Percentiles rank a stretch among this genome's conserved stretches.
Evolutionary conservation across 2,797 vertebrate species (phyloP).

Genomic region (Sternarchorhynchus goeldii): DNA sequence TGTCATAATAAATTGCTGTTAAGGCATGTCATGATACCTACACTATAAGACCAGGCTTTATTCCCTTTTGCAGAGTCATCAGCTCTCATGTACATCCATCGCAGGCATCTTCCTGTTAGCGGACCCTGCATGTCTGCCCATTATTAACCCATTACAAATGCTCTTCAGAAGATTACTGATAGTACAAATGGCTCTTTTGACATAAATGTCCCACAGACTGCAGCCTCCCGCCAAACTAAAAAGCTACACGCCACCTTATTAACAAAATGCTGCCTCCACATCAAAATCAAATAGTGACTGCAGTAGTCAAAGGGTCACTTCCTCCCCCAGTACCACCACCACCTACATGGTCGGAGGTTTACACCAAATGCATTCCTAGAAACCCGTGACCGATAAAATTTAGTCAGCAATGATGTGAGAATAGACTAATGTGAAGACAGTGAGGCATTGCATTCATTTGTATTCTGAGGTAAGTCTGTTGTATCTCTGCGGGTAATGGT

Average conservation of each 20-base stretch:
- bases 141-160: conserved; percentile 56
- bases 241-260: conserved; percentile 36
- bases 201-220: conserved; percentile 42
- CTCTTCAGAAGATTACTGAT: conserved; percentile 55
- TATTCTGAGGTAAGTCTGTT: not conserved
- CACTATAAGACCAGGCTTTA: not conserved
- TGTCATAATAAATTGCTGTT: not conserved
- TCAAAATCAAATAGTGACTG: conserved; percentile 39
- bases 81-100: conserved; percentile 36
- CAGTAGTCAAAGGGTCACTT: not conserved
- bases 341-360: not conserved
- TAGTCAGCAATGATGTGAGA: not conserved
- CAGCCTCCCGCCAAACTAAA: conserved; percentile 49
- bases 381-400: not conserved
- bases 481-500: not conserved
- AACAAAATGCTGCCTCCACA: conserved; percentile 27
- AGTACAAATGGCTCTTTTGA: conserved; percentile 33
- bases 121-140: conserved; percentile 37
- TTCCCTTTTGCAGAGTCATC: not conserved
- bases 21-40: not conserved
- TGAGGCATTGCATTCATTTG: conserved; percentile 5
- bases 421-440: not conserved
- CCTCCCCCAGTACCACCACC: too few relatives aligned
- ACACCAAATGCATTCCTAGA: conserved; percentile 1
- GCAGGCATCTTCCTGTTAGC: conserved; percentile 44